Conservation (phyloP, 1,140 invertebrate species). For the Anastrepha obliqua region DNA sequence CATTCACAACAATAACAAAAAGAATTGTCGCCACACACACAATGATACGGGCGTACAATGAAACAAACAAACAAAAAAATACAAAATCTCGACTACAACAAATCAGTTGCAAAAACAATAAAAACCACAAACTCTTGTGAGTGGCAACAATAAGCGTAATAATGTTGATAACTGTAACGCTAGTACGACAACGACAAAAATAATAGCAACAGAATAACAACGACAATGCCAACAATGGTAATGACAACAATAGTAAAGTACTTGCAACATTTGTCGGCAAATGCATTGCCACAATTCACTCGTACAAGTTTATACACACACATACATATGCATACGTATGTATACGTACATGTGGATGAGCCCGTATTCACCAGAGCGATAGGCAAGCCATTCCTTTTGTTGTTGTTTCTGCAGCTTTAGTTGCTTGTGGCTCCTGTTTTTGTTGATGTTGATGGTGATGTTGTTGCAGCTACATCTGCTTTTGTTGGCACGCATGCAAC, state of each 20-base stretch:
- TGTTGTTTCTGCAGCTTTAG: neutral
- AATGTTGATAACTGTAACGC: constrained; percentile 36
- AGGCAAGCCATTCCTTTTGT: neutral
- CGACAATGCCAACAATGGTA: constrained; percentile 12
- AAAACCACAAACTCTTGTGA: neutral
- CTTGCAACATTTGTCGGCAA: constrained; percentile 18
- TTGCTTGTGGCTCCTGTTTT: neutral
- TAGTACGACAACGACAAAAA: neutral
- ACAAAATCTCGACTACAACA: constrained; percentile 1
- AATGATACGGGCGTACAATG: neutral
- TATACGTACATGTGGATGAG: neutral
- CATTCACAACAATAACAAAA: neutral
- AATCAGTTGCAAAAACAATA: constrained; percentile 45
- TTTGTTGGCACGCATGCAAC: neutral
- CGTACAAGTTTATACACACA: neutral
- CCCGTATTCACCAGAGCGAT: neutral
- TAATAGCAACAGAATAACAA: constrained; percentile 4
- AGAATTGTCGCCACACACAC: neutral
- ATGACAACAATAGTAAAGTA: constrained; percentile 36
- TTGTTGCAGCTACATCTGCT: neutral
- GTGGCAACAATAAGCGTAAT: constrained; percentile 34
- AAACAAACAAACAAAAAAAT: neutral
- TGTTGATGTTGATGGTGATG: neutral
- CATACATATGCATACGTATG: neutral
- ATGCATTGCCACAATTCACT: constrained; percentile 28